Evolutionary conservation across 2,113 vertebrate species (phyloP), one percentile per base, ranked within the genome.

Genomic region (Gnathonemus longibarbis): DNA sequence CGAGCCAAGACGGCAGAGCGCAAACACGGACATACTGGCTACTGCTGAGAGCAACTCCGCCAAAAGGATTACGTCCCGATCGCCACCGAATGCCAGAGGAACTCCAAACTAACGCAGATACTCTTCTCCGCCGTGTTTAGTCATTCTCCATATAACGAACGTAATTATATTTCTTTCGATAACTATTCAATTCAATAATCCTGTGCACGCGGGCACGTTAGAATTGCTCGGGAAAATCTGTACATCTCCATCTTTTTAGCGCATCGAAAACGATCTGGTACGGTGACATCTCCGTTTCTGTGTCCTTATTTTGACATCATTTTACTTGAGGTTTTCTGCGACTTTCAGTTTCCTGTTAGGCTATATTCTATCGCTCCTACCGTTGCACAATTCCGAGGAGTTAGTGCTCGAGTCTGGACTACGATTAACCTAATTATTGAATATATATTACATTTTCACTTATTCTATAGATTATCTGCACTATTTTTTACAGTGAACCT

Each of bases 41-140:
- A 77, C 15, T 90, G 93, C 91, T 91, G 90, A 92, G 91, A 92
- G 91, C 91, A 53, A 52, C 45, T 87, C 89, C 52, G 56, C 84
- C 19, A 91, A 74, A 90, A 83, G 87, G 92, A 90, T 87, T 13
- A 53, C 88, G 92, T 88, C 62, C 74, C 56, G 88, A 90, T 66
- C n/a, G 89, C 85, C 84, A 90, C 90, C 86, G 3, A 42, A 27
- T 46, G 42, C 80, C 52, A 45, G 52, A 77, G 48, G 19, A 10
- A 53, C 45, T 84, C 74, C 31, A 53, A 83, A 58, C 21, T 17
- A 62, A 48, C 24, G 35, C 19, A 45, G 39, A 45, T 8, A 24
- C 31, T n/a, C 49, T 56, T 56, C 5, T 84, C 53, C 52, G 27
- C 50, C 45, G 8, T 48, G 42, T 48, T 21, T 46, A 84, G 45